Evolutionary conservation across 2,888 invertebrate species (phyloP).

Genomic region (Hypolimnas misippus): DNA sequence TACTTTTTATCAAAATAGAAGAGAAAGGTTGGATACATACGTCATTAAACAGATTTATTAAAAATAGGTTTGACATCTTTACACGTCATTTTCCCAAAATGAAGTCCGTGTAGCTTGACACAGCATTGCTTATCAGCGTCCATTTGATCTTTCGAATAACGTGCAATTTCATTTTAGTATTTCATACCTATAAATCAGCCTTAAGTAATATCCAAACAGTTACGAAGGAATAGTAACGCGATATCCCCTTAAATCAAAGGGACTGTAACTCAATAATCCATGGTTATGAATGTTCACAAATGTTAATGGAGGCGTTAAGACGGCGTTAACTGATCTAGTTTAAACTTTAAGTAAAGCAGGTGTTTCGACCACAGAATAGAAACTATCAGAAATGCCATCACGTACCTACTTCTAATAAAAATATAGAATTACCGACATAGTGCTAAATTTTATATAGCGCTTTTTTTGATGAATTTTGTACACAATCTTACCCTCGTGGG

Average conservation of each 20-base stretch:
- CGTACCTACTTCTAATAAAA: too few species aligned
- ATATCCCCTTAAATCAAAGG: slow-evolving; percentile 37
- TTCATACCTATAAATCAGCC: neutral
- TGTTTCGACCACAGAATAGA: slow-evolving; percentile 46
- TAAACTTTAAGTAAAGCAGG: slow-evolving; percentile 63
- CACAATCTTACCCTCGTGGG: too few species aligned
- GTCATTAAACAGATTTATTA: too few species aligned
- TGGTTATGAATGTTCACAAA: slow-evolving; percentile 54
- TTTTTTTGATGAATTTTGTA: too few species aligned
- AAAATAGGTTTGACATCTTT: too few species aligned
- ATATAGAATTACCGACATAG: too few species aligned
- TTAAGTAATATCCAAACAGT: slow-evolving; percentile 6
- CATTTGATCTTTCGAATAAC: neutral
- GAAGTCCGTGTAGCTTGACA: too few species aligned
- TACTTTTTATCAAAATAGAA: too few species aligned
- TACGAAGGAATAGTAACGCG: slow-evolving; percentile 24
- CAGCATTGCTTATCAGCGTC: too few species aligned
- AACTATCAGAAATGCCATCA: slow-evolving; percentile 10
- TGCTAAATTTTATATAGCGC: too few species aligned
- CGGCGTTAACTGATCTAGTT: slow-evolving; percentile 74
- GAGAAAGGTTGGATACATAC: too few species aligned
- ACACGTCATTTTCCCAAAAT: too few species aligned
- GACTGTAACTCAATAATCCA: slow-evolving; percentile 48
- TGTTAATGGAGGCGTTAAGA: slow-evolving; percentile 61
- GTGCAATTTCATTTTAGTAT: neutral